phyloP scores from a whole-genome alignment of 2,797 vertebrate genomes.

The Lindbergichthys nudifrons region DNA sequence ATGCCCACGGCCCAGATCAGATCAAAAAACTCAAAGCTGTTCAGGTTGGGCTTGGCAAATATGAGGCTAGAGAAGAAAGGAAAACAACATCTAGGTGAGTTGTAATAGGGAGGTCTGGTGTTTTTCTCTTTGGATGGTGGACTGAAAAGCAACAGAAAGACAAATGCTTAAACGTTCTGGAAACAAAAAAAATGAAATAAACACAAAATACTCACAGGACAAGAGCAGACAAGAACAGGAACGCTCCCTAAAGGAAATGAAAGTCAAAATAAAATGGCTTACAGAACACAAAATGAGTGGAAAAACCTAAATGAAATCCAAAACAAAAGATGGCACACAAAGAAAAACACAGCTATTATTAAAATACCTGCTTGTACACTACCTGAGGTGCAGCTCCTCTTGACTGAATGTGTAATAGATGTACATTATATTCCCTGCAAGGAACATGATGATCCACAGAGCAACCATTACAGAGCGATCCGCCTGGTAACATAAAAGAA shows the following conservation, averaged over 20 bases:
- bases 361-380: background rate
- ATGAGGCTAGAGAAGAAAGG: conserved; percentile 85
- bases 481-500: conserved; percentile 83
- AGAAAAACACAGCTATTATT: conserved; percentile 25
- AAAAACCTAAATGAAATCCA: conserved; percentile 19
- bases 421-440: conserved; percentile 91
- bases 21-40: conserved; percentile 94
- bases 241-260: conserved; percentile 83
- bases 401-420: conserved; percentile 94
- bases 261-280: conserved; percentile 67
- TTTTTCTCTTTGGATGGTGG: background rate
- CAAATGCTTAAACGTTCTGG: conserved; percentile 19
- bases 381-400: conserved; percentile 97
- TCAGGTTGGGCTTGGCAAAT: conserved; percentile 94
- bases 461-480: conserved; percentile 92
- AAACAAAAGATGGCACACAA: conserved; percentile 40
- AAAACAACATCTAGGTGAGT: background rate
- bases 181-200: conserved; percentile 30
- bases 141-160: conserved; percentile 6
- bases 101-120: background rate
- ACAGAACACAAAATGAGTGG: conserved; percentile 49
- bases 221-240: conserved; percentile 72
- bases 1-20: conserved; percentile 97
- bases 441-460: conserved; percentile 93
- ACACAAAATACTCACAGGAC: conserved; percentile 90